Conservation (phyloP, 1,140 invertebrate genomes). For the Bombus affinis region DNA sequence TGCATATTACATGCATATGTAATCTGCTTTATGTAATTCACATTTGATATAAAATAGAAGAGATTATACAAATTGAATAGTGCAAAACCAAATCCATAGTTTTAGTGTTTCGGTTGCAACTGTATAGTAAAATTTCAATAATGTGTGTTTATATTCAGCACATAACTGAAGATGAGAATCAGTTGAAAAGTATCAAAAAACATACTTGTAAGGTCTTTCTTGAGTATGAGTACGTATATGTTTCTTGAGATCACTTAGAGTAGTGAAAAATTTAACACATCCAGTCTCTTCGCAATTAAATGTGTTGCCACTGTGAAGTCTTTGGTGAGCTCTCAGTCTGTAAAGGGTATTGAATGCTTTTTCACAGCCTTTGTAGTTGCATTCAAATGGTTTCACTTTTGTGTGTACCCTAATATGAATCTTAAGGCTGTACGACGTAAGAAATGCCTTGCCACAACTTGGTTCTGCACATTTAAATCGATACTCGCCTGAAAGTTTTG, state of each 20-base stretch:
- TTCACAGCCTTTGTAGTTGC: constrained; percentile 89
- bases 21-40: background rate
- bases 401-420: constrained; percentile 97
- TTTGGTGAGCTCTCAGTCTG: constrained; percentile 94
- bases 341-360: constrained; percentile 98
- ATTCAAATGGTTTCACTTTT: constrained; percentile 95
- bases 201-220: constrained; percentile 95
- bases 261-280: constrained; percentile 96
- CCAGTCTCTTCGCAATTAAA: constrained; percentile 94
- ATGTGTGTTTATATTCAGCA: background rate
- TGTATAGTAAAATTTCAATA: background rate
- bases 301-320: constrained; percentile 96
- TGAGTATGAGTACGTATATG: constrained; percentile 96
- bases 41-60: background rate
- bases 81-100: background rate
- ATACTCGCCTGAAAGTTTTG: constrained; percentile 91
- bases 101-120: background rate
- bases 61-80: background rate
- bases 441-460: constrained; percentile 95
- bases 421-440: constrained; percentile 97
- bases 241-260: constrained; percentile 96
- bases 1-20: background rate
- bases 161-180: background rate
- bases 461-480: constrained; percentile 95
- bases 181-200: constrained; percentile 64